Evolutionary conservation across 1,140 invertebrate species (phyloP), one percentile per base, ranked within the genome.

Genomic region (Grapholita molesta): DNA sequence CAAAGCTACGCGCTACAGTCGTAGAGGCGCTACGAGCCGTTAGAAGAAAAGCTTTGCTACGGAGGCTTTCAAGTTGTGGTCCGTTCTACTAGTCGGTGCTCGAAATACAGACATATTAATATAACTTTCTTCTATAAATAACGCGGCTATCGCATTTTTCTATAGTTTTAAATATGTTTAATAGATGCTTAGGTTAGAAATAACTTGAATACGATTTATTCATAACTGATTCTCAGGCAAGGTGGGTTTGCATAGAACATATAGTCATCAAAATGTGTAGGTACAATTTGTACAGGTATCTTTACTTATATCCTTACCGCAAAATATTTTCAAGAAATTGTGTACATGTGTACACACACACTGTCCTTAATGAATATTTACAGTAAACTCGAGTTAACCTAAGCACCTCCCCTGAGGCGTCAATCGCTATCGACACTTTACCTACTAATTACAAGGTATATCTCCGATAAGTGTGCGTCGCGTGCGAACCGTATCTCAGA

Each of bases 401-500:
- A 48, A 48, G 42, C 42, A 48, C 42, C 42, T 48, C 42, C 38
- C 42, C 42, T 48, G 42, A 48, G 42, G 42, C 53, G 48, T 57
- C 35, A 28, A 53, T 67, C 28, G 25, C 67, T 24, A 55, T 55
- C 68, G 53, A 30, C 24, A 25, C 32, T 53, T 11, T 18, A 75
- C 77, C 25, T 32, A 79, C 85, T 87, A 89, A 89, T 89, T 84
- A 86, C 79, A 72, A 76, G 52, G 76, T 78, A 48, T 48, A 48
- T 48, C 42, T 48, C 7, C 42, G 85, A 86, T 88, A 85, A 85
- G 83, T 80, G 80, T 80, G 78, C 78, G 82, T 70, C 74, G 78
- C 74, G 78, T 74, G 71, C 66, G 64, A 24, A 32, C 67, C 32
- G 70, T 28, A 65, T 69, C 64, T 72, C 79, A 74, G 84, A 87